phyloP scores from a whole-genome alignment of 2,797 vertebrate genomes.

The Morus bassanus region DNA sequence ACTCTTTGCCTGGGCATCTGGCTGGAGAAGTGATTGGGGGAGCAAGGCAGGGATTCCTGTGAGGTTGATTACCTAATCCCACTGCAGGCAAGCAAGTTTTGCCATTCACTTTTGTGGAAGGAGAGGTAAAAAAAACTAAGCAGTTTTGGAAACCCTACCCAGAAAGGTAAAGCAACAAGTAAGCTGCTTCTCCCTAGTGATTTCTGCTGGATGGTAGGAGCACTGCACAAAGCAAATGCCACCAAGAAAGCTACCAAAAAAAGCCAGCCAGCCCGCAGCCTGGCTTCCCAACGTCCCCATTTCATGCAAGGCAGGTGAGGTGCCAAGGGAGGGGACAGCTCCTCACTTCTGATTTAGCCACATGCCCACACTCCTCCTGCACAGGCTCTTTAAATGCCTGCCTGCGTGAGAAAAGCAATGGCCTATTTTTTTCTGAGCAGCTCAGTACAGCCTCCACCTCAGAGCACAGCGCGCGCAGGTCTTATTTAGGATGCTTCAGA shows the following conservation, averaged over 20 bases:
- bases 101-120: not conserved
- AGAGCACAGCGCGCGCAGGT: not conserved
- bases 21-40: not conserved
- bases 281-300: not conserved
- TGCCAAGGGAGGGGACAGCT: not conserved
- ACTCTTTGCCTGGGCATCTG: not conserved
- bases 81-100: not conserved
- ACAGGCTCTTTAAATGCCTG: constrained; percentile 45
- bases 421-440: constrained; percentile 36
- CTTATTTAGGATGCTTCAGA: constrained; percentile 58
- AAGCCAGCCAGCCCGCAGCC: not conserved
- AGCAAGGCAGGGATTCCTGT: not conserved
- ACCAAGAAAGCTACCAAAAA: not conserved
- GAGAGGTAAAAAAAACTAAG: not conserved
- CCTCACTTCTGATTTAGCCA: constrained; percentile 41
- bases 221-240: not conserved
- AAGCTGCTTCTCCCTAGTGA: not conserved
- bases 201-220: not conserved
- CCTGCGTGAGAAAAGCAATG: constrained; percentile 36
- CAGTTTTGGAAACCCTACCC: not conserved
- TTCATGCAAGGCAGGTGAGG: constrained; percentile 8
- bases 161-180: not conserved
- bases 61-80: not conserved
- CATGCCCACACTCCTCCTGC: constrained; percentile 45
- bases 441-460: constrained; percentile 29